Evolutionary conservation across 2,797 vertebrate genomes (phyloP).

Genomic region (Bradypus variegatus): DNA sequence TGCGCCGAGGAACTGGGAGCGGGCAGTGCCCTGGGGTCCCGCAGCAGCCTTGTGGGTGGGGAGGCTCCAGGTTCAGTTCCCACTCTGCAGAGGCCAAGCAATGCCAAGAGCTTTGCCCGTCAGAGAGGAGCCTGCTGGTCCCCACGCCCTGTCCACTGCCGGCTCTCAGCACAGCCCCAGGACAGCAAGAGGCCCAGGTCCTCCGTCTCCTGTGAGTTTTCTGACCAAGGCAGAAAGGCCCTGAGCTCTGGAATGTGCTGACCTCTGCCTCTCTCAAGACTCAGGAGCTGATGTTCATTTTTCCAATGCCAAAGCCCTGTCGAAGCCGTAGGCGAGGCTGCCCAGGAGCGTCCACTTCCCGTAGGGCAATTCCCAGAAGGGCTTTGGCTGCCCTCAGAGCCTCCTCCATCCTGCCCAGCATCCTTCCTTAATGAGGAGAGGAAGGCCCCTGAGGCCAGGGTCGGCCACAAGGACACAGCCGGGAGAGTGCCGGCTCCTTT

Average conservation of each 20-base stretch:
- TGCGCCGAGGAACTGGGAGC: neutral
- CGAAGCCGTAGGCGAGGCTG: neutral
- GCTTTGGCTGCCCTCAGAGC: neutral
- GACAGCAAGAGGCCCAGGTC: neutral
- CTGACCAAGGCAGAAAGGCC: neutral
- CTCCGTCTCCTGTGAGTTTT: neutral
- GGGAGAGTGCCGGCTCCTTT: neutral
- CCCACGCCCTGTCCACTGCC: neutral
- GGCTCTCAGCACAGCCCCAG: neutral
- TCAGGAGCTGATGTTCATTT: neutral
- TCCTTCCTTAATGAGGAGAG: constrained; percentile 35
- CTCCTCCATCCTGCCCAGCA: constrained; percentile 1
- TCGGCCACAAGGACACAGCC: neutral
- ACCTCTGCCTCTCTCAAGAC: constrained; percentile 30
- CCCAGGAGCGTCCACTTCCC: neutral
- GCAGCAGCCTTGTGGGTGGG: neutral
- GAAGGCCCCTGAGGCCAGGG: constrained; percentile 41
- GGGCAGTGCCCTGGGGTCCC: neutral
- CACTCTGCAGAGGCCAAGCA: neutral
- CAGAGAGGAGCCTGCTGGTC: neutral
- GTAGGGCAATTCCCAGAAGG: constrained; percentile 31
- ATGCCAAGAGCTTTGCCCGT: neutral
- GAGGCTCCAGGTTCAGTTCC: neutral
- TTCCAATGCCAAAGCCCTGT: neutral
- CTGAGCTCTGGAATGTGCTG: constrained; percentile 15